Conservation (phyloP, 2,888 invertebrate species). For the Hypsopygia costalis region DNA sequence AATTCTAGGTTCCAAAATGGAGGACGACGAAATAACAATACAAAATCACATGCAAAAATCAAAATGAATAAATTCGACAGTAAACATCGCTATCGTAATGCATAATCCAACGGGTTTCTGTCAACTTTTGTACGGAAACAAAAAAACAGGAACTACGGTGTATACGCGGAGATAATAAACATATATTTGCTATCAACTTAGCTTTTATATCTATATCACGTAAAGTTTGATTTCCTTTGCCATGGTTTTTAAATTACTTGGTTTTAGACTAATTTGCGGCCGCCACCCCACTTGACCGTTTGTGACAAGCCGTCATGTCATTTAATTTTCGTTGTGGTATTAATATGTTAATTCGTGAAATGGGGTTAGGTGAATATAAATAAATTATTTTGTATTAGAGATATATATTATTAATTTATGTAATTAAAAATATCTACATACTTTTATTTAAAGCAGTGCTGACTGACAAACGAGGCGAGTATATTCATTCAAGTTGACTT, state of each 20-base stretch:
- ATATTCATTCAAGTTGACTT: too few relatives aligned
- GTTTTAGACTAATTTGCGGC: slow-evolving; percentile 27
- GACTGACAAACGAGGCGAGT: too few relatives aligned
- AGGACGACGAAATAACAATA: slow-evolving; percentile 15
- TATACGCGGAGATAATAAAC: slow-evolving; percentile 21
- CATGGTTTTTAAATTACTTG: slow-evolving; percentile 6
- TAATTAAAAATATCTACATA: too few relatives aligned
- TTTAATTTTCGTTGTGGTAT: slow-evolving; percentile 1
- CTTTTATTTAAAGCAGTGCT: too few relatives aligned
- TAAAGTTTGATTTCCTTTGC: slow-evolving; percentile 28
- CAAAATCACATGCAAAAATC: slow-evolving; percentile 22
- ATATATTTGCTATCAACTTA: slow-evolving; percentile 13
- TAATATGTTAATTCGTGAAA: neutral
- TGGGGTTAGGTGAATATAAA: neutral
- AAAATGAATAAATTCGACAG: slow-evolving; percentile 26
- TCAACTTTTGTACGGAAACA: slow-evolving; percentile 50
- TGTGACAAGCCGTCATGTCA: slow-evolving; percentile 4
- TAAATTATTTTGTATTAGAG: neutral
- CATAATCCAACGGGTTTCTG: slow-evolving; percentile 43
- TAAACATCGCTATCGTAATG: slow-evolving; percentile 40
- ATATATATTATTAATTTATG: too few relatives aligned
- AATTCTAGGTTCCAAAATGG: slow-evolving; percentile 14
- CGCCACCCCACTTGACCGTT: slow-evolving; percentile 22
- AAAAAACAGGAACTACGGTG: slow-evolving; percentile 67
- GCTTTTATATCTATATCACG: slow-evolving; percentile 16